These are phyloP conservation scores for Brachyopa scutellaris DNA, from an alignment of 2,888 invertebrate species.

Conservation along the genomic window DNA sequence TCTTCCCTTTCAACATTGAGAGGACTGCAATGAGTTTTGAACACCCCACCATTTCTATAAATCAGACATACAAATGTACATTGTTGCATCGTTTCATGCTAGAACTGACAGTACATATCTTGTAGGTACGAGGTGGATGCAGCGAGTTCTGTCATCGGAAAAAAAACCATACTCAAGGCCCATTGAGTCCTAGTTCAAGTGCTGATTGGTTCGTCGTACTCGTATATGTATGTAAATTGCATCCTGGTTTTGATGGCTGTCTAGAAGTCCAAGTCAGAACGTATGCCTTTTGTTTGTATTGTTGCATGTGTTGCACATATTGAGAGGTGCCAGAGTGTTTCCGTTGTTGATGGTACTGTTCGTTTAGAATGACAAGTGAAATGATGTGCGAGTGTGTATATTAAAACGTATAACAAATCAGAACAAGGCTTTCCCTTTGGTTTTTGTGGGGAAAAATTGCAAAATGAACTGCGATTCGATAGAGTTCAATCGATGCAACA, in stretches of 20 bases:
- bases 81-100: too few species aligned
- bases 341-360: slow-evolving; percentile 23
- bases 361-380: slow-evolving; percentile 41
- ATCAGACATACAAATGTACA: too few species aligned
- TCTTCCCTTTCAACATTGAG: too few species aligned
- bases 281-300: slow-evolving; percentile 37
- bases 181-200: too few species aligned
- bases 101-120: too few species aligned
- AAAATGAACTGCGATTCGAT: slow-evolving; percentile 26
- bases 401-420: slow-evolving; percentile 13
- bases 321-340: slow-evolving; percentile 18
- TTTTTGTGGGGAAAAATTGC: neutral
- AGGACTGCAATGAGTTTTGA: too few species aligned
- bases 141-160: too few species aligned
- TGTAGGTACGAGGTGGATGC: too few species aligned
- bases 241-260: too few species aligned
- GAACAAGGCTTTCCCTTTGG: slow-evolving; percentile 13
- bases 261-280: slow-evolving; percentile 1
- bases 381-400: neutral
- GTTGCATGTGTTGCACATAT: slow-evolving; percentile 31
- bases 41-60: too few species aligned
- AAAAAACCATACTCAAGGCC: too few species aligned
- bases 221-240: too few species aligned
- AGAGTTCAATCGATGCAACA: slow-evolving; percentile 12
- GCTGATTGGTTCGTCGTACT: slow-evolving; percentile 16